A percentile compares a stretch with the other conserved stretches of the same genome.
Evolutionary conservation across 2,888 invertebrate species (phyloP).

Genomic region (Apotomis capreana): DNA sequence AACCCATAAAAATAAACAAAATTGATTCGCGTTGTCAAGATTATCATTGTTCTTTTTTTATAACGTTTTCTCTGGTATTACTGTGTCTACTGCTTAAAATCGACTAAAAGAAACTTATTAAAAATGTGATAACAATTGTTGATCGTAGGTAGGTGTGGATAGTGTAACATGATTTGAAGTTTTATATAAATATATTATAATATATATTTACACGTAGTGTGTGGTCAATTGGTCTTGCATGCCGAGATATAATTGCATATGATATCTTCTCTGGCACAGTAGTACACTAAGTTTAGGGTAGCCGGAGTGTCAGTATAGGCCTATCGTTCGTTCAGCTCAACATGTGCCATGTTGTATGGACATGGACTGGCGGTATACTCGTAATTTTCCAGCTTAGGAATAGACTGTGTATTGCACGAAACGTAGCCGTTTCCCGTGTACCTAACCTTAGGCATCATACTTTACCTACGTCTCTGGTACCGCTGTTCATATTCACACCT

Average conservation of each 20-base stretch:
- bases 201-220: slow-evolving; percentile 17
- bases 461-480: too few species aligned
- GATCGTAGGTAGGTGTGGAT: slow-evolving; percentile 26
- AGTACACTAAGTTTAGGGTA: slow-evolving; percentile 1
- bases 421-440: too few species aligned
- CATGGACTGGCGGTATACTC: background rate
- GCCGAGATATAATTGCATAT: background rate
- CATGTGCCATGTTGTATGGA: background rate
- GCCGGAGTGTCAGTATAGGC: background rate
- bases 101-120: slow-evolving; percentile 17
- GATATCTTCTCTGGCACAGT: background rate
- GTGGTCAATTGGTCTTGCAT: slow-evolving; percentile 8
- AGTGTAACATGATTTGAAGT: slow-evolving; percentile 16
- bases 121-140: slow-evolving; percentile 33
- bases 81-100: slow-evolving; percentile 15
- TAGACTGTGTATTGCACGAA: too few species aligned
- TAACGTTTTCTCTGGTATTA: background rate
- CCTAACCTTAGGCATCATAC: too few species aligned
- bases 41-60: background rate
- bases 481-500: too few species aligned
- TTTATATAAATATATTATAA: slow-evolving; percentile 9
- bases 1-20: background rate
- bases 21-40: slow-evolving; percentile 15
- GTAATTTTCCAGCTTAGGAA: too few species aligned
- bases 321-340: background rate